These are phyloP conservation scores for Theristus sp. DNA, from an alignment of 2,888 invertebrate species.

Conservation along the genomic window DNA sequence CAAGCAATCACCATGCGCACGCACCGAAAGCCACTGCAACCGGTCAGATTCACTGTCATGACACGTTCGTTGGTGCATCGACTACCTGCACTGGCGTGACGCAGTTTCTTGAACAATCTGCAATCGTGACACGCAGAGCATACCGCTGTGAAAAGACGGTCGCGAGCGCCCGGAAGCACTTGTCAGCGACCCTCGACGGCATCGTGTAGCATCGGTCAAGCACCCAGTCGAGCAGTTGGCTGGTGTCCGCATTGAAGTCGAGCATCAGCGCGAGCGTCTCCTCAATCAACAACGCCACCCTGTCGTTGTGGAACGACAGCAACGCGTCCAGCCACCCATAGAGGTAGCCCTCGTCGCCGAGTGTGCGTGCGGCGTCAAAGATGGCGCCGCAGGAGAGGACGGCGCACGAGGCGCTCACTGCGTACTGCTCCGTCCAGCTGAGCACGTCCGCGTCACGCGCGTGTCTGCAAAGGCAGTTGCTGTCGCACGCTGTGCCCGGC, in stretches of 20 bases:
- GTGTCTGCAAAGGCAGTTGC: neutral
- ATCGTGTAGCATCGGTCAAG: slow-evolving; percentile 94
- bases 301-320: slow-evolving; percentile 55
- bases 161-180: slow-evolving; percentile 83
- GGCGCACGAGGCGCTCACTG: slow-evolving; percentile 72
- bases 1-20: too few species aligned
- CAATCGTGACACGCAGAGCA: too few species aligned
- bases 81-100: too few species aligned
- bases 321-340: slow-evolving; percentile 85
- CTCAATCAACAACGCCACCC: slow-evolving; percentile 63
- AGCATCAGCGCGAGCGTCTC: slow-evolving; percentile 79
- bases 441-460: slow-evolving; percentile 12
- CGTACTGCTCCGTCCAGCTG: slow-evolving; percentile 36
- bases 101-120: too few species aligned
- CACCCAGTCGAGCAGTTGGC: slow-evolving; percentile 82
- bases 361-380: slow-evolving; percentile 45
- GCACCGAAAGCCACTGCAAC: too few species aligned
- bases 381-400: slow-evolving; percentile 85
- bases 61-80: too few species aligned
- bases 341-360: slow-evolving; percentile 43
- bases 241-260: slow-evolving; percentile 83
- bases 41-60: too few species aligned
- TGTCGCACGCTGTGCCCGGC: too few species aligned
- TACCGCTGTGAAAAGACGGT: slow-evolving; percentile 88
- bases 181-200: slow-evolving; percentile 69